phyloP scores from a whole-genome alignment of 2,113 vertebrate genomes.

The Rousettus leschenaultii region DNA sequence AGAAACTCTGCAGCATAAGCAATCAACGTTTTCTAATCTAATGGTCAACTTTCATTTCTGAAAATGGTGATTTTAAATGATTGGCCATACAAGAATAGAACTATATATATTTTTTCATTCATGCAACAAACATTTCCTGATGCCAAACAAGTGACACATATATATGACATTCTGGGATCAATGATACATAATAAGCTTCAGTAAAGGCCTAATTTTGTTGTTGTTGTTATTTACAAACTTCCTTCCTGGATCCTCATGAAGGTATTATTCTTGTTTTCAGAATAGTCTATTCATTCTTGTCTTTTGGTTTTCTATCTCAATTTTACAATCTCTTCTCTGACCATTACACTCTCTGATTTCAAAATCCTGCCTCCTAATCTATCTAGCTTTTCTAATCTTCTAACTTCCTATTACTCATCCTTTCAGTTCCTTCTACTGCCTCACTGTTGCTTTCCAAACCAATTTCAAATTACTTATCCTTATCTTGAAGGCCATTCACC shows the following conservation, averaged over 20 bases:
- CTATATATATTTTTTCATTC: neutral
- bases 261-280: neutral
- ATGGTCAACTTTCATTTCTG: neutral
- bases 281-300: slow-evolving; percentile 27
- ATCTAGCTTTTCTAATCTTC: slow-evolving; percentile 31
- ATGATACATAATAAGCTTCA: neutral
- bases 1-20: neutral
- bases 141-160: neutral
- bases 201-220: neutral
- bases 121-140: neutral
- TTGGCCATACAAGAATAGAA: neutral
- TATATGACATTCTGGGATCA: neutral
- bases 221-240: neutral
- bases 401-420: neutral
- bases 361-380: slow-evolving; percentile 32
- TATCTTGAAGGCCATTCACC: slow-evolving; percentile 28
- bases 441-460: neutral
- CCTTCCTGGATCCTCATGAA: neutral
- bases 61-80: neutral
- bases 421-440: neutral
- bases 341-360: neutral
- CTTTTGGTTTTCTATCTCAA: slow-evolving; percentile 30
- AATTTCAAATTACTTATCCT: slow-evolving; percentile 34
- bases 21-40: neutral
- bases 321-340: slow-evolving; percentile 11